A percentile compares a stretch with the other conserved stretches of the same genome.
Conservation (phyloP, 2,113 vertebrate species). For the Prunella fulvescens region DNA sequence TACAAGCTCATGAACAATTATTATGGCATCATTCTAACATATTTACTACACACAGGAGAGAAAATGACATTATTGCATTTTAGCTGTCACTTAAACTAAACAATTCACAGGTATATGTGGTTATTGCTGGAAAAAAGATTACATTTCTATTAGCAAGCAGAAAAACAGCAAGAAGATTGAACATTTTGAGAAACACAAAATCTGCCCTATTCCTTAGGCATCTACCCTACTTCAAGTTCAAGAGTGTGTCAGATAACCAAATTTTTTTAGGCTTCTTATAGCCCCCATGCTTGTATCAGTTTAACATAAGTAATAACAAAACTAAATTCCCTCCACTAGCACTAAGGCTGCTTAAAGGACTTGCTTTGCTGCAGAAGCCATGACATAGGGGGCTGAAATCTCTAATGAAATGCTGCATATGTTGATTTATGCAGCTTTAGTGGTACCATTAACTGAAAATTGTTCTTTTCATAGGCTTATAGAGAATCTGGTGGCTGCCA, state of each 20-base stretch:
- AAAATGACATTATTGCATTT: not conserved
- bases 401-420: constrained; percentile 3
- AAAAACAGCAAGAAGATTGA: not conserved
- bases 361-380: constrained; percentile 33
- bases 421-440: constrained; percentile 59
- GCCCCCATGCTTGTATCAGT: not conserved
- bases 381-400: constrained; percentile 15
- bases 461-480: constrained; percentile 41
- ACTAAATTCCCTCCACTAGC: constrained; percentile 15
- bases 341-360: constrained; percentile 45
- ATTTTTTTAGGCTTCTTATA: not conserved
- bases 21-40: not conserved
- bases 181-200: not conserved
- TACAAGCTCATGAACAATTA: not conserved
- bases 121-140: not conserved
- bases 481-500: constrained; percentile 23
- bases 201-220: not conserved
- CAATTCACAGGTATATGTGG: not conserved
- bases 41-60: not conserved
- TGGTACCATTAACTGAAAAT: constrained; percentile 51
- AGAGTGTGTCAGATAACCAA: not conserved
- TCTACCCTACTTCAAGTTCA: not conserved
- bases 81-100: constrained; percentile 4
- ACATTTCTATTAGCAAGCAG: not conserved
- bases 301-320: constrained; percentile 53